Evolutionary conservation across 1,140 invertebrate species (phyloP), one percentile per base, ranked within the genome.

Genomic region (Zeugodacus cucurbitae): DNA sequence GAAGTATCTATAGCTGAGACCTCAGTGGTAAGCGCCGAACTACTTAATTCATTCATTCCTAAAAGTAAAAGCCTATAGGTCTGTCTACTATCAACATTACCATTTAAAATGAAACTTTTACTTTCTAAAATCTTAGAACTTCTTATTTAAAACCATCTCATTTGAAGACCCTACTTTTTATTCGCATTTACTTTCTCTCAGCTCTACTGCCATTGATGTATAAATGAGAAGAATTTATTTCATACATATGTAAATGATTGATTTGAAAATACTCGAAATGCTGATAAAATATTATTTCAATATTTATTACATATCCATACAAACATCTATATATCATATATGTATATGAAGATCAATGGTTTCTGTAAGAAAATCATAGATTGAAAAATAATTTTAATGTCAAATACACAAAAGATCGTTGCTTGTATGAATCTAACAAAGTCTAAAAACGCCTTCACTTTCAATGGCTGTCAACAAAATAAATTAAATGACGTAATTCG

Each of bases 291-390:
- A 57, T 6, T 57, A 62, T 2, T 62, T 26, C 26, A 62, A 26
- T 11, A 26, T 8, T 0, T 26, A 70, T 70, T 32, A 5, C 32
- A 17, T 2, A 11, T 17, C 0, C 29, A 32, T 32, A 70, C 64
- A 70, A 4, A 32, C 3, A 82, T n/a, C 7, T 34, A 34, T 10
- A 82, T 22, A 48, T 7, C n/a, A 14, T 44, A 48, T 48, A 48
- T 74, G 14, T 74, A 74, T 22, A 74, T n/a, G n/a, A 48, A 82
- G 74, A 44, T 26, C n/a, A 82, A 82, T 82, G 74, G 74, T 82
- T 82, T 82, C 74, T 48, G 74, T 48, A 82, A n/a, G 74, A 82
- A 82, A 82, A 82, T 82, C 74, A 82, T n/a, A 11, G 41, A 82
- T 44, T 82, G 8, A 48, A 26, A 22, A n/a, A 48, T 3, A 82